Evolutionary conservation across 1,140 invertebrate species (phyloP), one percentile per base, ranked within the genome.

Genomic region (Contarinia nasturtii): DNA sequence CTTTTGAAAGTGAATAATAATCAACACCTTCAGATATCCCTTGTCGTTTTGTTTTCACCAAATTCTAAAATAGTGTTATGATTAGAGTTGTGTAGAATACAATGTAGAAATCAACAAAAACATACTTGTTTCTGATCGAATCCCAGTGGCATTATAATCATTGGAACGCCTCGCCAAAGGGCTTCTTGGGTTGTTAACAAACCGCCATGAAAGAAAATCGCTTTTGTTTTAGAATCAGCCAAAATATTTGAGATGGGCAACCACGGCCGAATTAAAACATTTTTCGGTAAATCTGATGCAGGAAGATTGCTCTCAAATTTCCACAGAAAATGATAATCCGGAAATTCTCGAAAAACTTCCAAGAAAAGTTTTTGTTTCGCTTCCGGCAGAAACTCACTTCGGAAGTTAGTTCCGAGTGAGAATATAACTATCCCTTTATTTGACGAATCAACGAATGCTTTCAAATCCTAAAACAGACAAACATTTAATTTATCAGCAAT

Each of bases 381-480:
- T 11, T 46, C 42, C 3, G 55, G 54, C 44, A 71, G 53, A 14
- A 58, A 45, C 12, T 54, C 52, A 15, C 59, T 54, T 46, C 54
- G 56, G 21, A 69, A 41, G 47, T 61, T 66, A 5, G 65, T 61
- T 14, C 69, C 70, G 2, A 71, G 49, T 18, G 63, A 63, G 48
- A 72, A 69, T 45, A 67, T 62, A 33, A 73, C 60, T 8, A 64
- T 57, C 2, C 69, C 68, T n/a, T 67, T 52, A 36, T 61, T 56
- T 10, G 56, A 50, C 33, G 54, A 53, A 11, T 58, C 57, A 12
- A 70, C 53, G 51, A 68, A 71, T 37, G 58, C 48, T 49, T 69
- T 55, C n/a, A 70, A 49, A 47, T 70, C 63, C 53, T 36, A 20
- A 33, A 44, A 44, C 11, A 21, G 2, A 7, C 22, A 21, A 21